These are phyloP conservation scores for Calephelis perditalis DNA, from an alignment of 2,888 invertebrate genomes.

Conservation along the genomic window DNA sequence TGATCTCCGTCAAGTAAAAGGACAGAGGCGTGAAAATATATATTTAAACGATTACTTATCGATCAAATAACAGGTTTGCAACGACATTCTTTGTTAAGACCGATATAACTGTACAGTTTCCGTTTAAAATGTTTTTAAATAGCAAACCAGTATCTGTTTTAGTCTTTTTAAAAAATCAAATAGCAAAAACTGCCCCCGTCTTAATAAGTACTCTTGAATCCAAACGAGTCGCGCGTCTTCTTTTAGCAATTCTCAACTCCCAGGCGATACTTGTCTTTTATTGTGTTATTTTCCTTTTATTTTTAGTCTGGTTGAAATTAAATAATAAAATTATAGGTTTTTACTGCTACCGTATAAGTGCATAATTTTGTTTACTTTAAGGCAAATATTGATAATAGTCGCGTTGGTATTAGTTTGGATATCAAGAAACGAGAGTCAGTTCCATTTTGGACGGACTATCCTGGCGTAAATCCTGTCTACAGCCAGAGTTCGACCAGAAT, in stretches of 20 bases:
- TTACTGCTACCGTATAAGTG: neutral
- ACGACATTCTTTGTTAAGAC: slow-evolving; percentile 58
- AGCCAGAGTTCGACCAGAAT: no score
- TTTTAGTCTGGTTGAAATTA: slow-evolving; percentile 4
- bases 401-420: no score
- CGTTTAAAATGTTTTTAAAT: slow-evolving; percentile 73
- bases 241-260: slow-evolving; percentile 35
- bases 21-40: no score
- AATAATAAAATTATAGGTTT: slow-evolving; percentile 5
- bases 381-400: no score
- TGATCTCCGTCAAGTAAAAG: no score
- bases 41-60: slow-evolving; percentile 13
- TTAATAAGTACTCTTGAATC: slow-evolving; percentile 70
- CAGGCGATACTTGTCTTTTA: slow-evolving; percentile 49
- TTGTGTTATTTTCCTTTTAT: slow-evolving; percentile 16
- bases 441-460: no score
- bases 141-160: slow-evolving; percentile 70
- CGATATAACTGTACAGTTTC: slow-evolving; percentile 73
- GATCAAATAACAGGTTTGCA: slow-evolving; percentile 29
- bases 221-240: slow-evolving; percentile 59
- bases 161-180: slow-evolving; percentile 75
- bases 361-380: neutral
- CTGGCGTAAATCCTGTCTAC: no score
- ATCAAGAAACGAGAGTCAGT: no score
- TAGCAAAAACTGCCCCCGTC: slow-evolving; percentile 75